Percentiles rank a stretch among this genome's conserved stretches.
phyloP scores from a whole-genome alignment of 1,140 invertebrate species.

The Microvelia longipes region DNA sequence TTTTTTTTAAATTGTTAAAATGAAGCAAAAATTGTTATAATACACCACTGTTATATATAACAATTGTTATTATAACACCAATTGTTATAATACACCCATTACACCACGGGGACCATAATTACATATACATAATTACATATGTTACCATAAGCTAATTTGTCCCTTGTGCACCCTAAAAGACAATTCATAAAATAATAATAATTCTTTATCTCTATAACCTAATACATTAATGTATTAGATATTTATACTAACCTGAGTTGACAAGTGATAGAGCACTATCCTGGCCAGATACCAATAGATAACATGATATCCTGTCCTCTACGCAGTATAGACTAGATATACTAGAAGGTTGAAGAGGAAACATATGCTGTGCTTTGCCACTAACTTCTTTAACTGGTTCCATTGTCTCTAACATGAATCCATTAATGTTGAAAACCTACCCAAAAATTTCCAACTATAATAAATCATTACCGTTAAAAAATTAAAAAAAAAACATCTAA shows the following conservation, averaged over 20 bases:
- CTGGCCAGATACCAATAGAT: conserved; percentile 28
- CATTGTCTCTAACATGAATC: not conserved
- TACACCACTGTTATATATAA: no score
- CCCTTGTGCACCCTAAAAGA: no score
- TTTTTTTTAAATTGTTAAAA: no score
- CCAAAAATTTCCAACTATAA: not conserved
- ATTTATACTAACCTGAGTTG: not conserved
- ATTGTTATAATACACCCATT: no score
- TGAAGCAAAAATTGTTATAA: no score
- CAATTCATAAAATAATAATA: no score
- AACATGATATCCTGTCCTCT: conserved; percentile 5
- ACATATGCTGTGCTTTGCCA: not conserved
- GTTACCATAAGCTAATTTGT: no score
- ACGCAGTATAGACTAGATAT: not conserved
- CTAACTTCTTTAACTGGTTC: not conserved
- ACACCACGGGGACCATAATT: no score
- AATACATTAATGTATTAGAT: no score
- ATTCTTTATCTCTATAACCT: no score
- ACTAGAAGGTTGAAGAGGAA: not conserved
- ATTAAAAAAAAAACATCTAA: not conserved
- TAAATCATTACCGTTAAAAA: not conserved
- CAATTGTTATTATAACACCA: no score
- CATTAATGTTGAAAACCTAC: not conserved
- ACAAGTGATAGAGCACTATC: conserved; percentile 30
- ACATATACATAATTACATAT: no score